Evolutionary conservation across 1,140 invertebrate genomes (phyloP).

Genomic region (Ylistrum balloti): DNA sequence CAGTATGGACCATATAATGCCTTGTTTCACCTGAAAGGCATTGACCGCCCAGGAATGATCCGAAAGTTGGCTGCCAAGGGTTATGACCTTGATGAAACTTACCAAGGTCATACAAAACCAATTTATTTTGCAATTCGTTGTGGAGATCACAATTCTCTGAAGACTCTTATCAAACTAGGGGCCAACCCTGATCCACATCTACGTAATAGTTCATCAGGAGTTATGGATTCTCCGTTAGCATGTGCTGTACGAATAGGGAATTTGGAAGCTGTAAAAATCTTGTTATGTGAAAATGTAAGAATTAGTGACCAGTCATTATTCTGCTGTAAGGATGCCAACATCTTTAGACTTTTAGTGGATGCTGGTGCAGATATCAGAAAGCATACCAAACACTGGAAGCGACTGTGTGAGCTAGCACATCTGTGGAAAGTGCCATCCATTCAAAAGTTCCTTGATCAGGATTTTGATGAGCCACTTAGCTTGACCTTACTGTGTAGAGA

Average conservation of each 20-base stretch:
- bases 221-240: background rate
- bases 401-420: background rate
- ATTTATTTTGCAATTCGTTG: slow-evolving; percentile 9
- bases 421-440: background rate
- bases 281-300: background rate
- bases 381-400: slow-evolving; percentile 38
- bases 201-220: background rate
- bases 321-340: slow-evolving; percentile 16
- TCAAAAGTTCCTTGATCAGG: background rate
- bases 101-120: background rate
- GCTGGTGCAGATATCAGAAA: background rate
- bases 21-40: background rate
- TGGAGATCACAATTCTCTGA: background rate
- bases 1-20: background rate
- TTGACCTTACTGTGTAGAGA: background rate
- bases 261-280: background rate
- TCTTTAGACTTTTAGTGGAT: background rate
- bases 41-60: background rate
- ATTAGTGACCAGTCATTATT: background rate
- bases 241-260: background rate
- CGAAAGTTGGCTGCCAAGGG: slow-evolving; percentile 3
- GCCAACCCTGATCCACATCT: background rate
- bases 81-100: slow-evolving; percentile 3
- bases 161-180: background rate
- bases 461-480: background rate